These are phyloP conservation scores for Leuciscus idus DNA, from an alignment of 2,113 vertebrate genomes.

Conservation along the genomic window DNA sequence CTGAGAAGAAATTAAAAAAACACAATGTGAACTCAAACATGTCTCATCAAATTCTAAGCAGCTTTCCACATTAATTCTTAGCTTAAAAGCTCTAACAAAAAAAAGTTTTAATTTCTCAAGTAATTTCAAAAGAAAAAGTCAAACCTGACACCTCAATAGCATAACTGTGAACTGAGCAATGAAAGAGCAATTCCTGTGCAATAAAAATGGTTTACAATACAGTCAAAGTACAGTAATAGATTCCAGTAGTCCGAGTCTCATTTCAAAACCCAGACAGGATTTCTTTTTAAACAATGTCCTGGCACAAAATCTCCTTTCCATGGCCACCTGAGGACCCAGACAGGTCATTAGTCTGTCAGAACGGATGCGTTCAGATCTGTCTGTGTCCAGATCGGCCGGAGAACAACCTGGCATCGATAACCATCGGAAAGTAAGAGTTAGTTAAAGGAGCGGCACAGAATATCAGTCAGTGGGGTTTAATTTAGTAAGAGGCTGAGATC, in stretches of 20 bases:
- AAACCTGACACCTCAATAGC: no score
- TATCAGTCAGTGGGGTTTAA: slow-evolving; percentile 68
- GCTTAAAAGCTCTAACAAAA: background rate
- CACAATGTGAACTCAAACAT: no score
- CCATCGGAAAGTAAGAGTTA: slow-evolving; percentile 71
- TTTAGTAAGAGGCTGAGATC: slow-evolving; percentile 69
- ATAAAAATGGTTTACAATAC: no score
- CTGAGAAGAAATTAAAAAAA: no score
- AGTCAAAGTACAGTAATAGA: no score
- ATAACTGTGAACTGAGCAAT: no score
- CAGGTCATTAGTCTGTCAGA: slow-evolving; percentile 54
- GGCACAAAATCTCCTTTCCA: background rate
- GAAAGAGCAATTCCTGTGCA: no score
- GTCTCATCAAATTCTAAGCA: no score
- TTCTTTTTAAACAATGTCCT: background rate
- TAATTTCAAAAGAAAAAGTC: background rate
- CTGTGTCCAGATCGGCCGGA: slow-evolving; percentile 33
- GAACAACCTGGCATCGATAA: slow-evolving; percentile 56
- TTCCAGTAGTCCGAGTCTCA: background rate
- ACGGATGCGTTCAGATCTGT: slow-evolving; percentile 46
- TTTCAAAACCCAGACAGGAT: background rate
- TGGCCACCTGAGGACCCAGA: background rate
- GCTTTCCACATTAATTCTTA: background rate
- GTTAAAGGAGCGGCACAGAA: slow-evolving; percentile 65
- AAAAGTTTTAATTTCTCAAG: background rate